Evolutionary conservation across 2,797 vertebrate genomes (phyloP), one percentile per base, ranked within the genome.

Genomic region (Anolis apletophallus): DNA sequence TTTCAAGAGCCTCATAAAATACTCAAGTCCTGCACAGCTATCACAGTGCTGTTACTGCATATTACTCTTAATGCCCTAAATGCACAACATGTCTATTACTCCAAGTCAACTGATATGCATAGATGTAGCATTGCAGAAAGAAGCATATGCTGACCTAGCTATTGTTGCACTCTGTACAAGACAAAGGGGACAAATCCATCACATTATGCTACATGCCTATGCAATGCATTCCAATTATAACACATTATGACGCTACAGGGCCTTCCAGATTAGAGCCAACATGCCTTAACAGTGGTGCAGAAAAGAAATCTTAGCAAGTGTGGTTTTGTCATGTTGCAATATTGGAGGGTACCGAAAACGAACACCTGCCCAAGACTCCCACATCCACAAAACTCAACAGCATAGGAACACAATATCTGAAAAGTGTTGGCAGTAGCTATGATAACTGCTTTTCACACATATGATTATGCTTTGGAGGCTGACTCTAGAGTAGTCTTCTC

Each of bases 181-280:
- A 64, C 75, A 69, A 78, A 40, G 12, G 74, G 64, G 75, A 46
- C 64, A 78, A 55, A 71, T 79, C 64, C 50, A 71, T 57, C 75
- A 78, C 10, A n/a, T 23, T 34, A 52, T 52, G 10, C 32, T 23
- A 52, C 59, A n/a, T 67, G 46, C 54, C 69, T 61, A 36, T 64
- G 55, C 57, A 84, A 23, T 21, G 72, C 23, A 19, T 52, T 85
- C 32, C 61, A 32, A 85, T 69, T 54, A 55, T 78, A 40, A 78
- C 50, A 40, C 13, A 16, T 77, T 13, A 85, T 36, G n/a, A n/a
- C 55, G 52, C 50, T 36, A 54, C 16, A 78, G 19, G 75, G 13
- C 32, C 69, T 85, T 40, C 64, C 29, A 77, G 50, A 36, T 32
- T 6, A 23, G 14, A 78, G 32, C 16, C 23, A 40, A 50, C 10